Evolutionary conservation across 92 coral and sea anemone species (phyloP).

Genomic region (Actinernus sp.): DNA sequence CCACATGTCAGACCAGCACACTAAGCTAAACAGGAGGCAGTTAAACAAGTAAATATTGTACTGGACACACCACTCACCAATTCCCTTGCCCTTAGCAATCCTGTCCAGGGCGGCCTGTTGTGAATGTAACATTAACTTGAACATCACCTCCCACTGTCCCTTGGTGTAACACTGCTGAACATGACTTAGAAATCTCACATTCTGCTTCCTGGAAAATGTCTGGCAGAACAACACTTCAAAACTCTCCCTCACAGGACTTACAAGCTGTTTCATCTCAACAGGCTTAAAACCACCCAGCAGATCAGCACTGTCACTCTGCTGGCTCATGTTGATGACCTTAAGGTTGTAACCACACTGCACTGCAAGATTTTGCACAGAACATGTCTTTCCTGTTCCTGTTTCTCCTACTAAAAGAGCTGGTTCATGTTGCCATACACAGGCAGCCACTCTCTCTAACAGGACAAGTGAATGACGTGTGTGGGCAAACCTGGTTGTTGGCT

Average conservation of each 20-base stretch:
- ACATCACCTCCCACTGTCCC: conserved; percentile 88
- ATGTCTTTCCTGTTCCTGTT: conserved; percentile 98
- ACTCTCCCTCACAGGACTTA: conserved; percentile 83
- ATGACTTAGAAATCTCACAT: conserved; percentile 82
- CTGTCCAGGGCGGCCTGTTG: conserved; percentile 84
- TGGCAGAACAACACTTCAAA: conserved; percentile 86
- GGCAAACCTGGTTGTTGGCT: conserved; percentile 61
- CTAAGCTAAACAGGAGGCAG: no score
- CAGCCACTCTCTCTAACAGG: conserved; percentile 87
- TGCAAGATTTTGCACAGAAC: conserved; percentile 88
- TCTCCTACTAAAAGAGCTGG: conserved; percentile 96
- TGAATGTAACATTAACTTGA: conserved; percentile 87
- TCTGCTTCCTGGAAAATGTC: conserved; percentile 96
- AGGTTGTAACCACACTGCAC: conserved; percentile 71
- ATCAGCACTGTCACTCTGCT: conserved; percentile 98
- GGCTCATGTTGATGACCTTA: conserved; percentile 96
- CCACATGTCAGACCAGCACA: no score
- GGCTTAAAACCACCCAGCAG: conserved; percentile 98
- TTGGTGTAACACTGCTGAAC: conserved; percentile 90
- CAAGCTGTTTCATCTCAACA: conserved; percentile 97
- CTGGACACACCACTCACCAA: conserved; percentile 4
- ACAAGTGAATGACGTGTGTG: conserved; percentile 92
- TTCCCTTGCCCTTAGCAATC: conserved; percentile 31
- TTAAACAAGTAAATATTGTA: no score
- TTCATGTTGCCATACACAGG: conserved; percentile 84